Evolutionary conservation across 2,888 invertebrate genomes (phyloP).

Genomic region (Endomychus coccineus): DNA sequence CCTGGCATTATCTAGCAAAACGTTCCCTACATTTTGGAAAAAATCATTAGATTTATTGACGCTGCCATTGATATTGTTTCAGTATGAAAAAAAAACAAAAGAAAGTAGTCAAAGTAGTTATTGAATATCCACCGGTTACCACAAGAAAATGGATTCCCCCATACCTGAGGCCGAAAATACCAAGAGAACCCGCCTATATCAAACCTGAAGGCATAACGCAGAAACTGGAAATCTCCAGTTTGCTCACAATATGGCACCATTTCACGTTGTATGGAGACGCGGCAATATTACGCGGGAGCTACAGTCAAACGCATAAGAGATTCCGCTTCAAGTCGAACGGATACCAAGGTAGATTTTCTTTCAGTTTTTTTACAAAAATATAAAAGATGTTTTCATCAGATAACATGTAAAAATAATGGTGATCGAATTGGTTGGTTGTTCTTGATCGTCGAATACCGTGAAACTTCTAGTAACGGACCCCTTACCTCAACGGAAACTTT

Average conservation of each 20-base stretch:
- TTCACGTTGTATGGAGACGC: constrained; percentile 21
- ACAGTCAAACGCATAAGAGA: constrained; percentile 33
- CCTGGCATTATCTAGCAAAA: no score
- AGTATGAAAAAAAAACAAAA: no score
- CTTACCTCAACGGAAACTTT: no score
- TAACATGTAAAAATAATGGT: no score
- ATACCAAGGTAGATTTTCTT: constrained; percentile 37
- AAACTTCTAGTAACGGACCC: no score
- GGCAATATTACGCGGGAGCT: constrained; percentile 32
- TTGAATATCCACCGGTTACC: constrained; percentile 37
- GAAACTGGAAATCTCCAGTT: constrained; percentile 30
- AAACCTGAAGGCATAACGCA: constrained; percentile 35
- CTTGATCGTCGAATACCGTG: no score
- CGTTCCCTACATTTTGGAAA: no score
- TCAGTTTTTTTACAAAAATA: no score
- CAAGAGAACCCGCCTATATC: constrained; percentile 9
- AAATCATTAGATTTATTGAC: no score
- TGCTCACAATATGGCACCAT: constrained; percentile 37
- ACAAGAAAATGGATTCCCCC: constrained; percentile 40
- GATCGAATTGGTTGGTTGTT: no score
- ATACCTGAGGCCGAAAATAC: constrained; percentile 28
- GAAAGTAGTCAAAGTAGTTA: constrained; percentile 28
- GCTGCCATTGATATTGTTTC: no score
- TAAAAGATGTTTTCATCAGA: no score
- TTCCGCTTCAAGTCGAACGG: constrained; percentile 34